A percentile compares a stretch with the other conserved stretches of the same genome.
Conservation (phyloP, 2,888 invertebrate species). For the Noctua fimbriata region DNA sequence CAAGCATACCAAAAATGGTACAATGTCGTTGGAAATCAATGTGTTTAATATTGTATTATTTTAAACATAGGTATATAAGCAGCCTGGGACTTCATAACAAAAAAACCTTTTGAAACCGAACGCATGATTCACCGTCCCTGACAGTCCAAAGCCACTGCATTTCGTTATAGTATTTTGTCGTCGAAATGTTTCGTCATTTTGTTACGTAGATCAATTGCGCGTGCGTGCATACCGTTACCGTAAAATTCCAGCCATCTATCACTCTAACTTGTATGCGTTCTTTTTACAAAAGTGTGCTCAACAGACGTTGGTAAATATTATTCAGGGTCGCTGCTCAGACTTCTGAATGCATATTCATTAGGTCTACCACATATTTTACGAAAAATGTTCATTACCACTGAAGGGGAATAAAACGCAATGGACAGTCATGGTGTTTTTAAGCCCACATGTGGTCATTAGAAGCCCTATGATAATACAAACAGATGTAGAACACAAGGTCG, state of each 20-base stretch:
- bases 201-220: conserved; percentile 56
- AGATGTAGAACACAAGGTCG: conserved; percentile 5
- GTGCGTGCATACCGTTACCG: conserved; percentile 52
- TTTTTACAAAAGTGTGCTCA: conserved; percentile 45
- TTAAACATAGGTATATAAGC: background rate
- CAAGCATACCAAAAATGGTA: background rate
- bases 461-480: background rate
- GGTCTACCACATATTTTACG: background rate
- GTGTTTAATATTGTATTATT: conserved; percentile 10
- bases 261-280: conserved; percentile 38
- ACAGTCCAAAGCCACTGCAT: conserved; percentile 23
- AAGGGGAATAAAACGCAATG: background rate
- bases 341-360: conserved; percentile 36
- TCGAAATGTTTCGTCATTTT: conserved; percentile 52
- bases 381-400: conserved; percentile 9
- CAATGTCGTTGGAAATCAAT: background rate
- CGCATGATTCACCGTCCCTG: conserved; percentile 49
- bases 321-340: conserved; percentile 47
- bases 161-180: conserved; percentile 52
- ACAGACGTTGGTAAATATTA: conserved; percentile 53
- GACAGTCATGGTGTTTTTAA: background rate
- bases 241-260: conserved; percentile 56
- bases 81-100: conserved; percentile 5
- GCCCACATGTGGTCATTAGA: background rate
- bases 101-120: conserved; percentile 8